Evolutionary conservation across 2,113 vertebrate species (phyloP).

Genomic region (Sinocyclocheilus anshuiensis): DNA sequence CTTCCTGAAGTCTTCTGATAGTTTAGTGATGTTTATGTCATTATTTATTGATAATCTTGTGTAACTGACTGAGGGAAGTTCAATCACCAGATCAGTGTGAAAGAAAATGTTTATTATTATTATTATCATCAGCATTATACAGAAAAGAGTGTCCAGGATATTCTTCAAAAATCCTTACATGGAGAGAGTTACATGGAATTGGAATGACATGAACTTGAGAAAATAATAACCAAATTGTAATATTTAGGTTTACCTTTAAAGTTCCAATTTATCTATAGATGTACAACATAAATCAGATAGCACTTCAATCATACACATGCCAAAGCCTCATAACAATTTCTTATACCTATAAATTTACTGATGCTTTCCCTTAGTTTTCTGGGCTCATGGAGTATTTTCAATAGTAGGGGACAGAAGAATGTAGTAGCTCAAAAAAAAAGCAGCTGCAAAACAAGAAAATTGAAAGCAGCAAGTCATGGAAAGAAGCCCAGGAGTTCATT

Average conservation of each 20-base stretch:
- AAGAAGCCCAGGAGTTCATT: background rate
- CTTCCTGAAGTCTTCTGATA: too few species aligned
- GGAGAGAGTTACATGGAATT: background rate
- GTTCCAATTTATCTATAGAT: background rate
- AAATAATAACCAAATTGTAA: background rate
- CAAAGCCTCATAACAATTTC: background rate
- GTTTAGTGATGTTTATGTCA: too few species aligned
- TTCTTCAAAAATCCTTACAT: too few species aligned
- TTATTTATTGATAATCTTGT: too few species aligned
- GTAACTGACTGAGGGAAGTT: too few species aligned
- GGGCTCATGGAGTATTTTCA: background rate
- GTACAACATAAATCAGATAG: background rate
- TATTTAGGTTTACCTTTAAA: background rate
- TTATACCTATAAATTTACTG: background rate
- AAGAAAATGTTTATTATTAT: too few species aligned
- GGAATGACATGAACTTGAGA: background rate
- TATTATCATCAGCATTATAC: too few species aligned
- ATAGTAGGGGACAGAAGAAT: background rate
- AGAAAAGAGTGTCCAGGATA: too few species aligned
- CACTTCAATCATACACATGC: background rate
- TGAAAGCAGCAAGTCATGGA: conserved; percentile 7
- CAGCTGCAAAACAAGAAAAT: background rate
- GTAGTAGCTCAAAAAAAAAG: background rate
- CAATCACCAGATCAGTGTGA: too few species aligned
- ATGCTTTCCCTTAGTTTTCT: too few species aligned